Evolutionary conservation across 2,888 invertebrate species (phyloP), one percentile per base, ranked within the genome.

Genomic region (Aphidoletes aphidimyza): DNA sequence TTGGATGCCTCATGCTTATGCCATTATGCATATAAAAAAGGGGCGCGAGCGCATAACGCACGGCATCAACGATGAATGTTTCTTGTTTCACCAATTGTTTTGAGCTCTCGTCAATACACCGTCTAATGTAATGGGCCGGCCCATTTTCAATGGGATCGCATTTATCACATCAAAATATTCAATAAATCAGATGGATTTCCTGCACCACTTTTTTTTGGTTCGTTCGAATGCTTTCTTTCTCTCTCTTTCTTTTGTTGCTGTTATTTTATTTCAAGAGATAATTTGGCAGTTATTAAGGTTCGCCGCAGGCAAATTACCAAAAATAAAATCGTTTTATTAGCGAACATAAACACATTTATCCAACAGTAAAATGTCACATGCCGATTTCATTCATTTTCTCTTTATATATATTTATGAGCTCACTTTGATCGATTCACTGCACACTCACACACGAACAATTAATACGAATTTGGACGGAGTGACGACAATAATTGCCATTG

Each of bases 291-390:
- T 81, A 37, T 81, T 81, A 81, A 81, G 81, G 37, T 81, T 81
- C 26, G 81, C 81, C 81, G 39, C 81, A 81, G 81, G 81, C 81
- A 37, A 81, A 22, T n/a, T 8, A 19, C 37, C 9, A 14, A 36
- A 78, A 78, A 78, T 34, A 78, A 81, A 81, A 81, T 81, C 81
- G 81, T 81, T 81, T 81, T 37, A 81, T 81, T 81, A 81, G 22
- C 11, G 81, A 81, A n/a, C 39, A 81, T 37, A 37, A 81, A 37
- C 81, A 81, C 14, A 69, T 69, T 69, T 69, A 69, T 54, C 54
- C 54, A 22, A 26, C 54, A 78, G 78, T 78, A 19, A 78, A 78
- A 78, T 78, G 78, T 78, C 78, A 78, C 78, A 78, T 78, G 78
- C 14, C 36, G 78, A 78, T 36, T 36, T 36, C 34, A 9, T n/a